These are phyloP conservation scores for Speoplatyrhinus poulsoni DNA, from an alignment of 2,113 vertebrate species.

Conservation along the genomic window DNA sequence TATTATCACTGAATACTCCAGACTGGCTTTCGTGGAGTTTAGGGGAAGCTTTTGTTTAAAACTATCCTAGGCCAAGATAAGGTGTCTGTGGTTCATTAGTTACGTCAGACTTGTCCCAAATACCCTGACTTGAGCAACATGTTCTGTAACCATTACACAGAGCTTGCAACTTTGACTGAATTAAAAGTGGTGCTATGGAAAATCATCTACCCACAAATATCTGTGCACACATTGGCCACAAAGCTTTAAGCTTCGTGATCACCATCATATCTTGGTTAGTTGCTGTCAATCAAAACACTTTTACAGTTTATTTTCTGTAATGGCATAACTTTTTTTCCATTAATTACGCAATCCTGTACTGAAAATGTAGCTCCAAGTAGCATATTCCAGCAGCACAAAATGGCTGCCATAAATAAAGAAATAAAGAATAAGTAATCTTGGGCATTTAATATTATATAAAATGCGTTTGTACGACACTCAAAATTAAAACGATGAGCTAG, in stretches of 20 bases:
- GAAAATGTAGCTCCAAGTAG: background rate
- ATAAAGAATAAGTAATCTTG: conserved; percentile 32
- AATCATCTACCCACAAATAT: conserved; percentile 48
- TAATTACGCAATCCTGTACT: background rate
- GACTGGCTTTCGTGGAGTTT: conserved; percentile 18
- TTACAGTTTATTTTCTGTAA: background rate
- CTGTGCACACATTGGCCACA: conserved; percentile 49
- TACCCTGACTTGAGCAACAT: conserved; percentile 4
- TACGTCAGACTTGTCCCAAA: conserved; percentile 4
- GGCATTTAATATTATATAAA: conserved; percentile 26
- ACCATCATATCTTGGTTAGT: conserved; percentile 1
- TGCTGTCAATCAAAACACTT: background rate
- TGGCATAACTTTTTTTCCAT: background rate
- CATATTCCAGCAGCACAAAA: conserved; percentile 47
- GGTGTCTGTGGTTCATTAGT: conserved; percentile 34
- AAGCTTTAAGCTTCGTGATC: conserved; percentile 5
- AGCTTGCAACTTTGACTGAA: background rate
- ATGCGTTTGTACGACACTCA: background rate
- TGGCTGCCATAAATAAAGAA: conserved; percentile 50
- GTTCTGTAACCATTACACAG: background rate
- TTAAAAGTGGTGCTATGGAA: conserved; percentile 37
- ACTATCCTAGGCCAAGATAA: conserved; percentile 11
- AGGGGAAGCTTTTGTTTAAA: conserved; percentile 19
- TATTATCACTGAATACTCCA: conserved; percentile 36
- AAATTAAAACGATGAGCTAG: background rate